Percentiles rank a stretch among this genome's conserved stretches.
Conservation (phyloP, 2,113 vertebrate genomes). For the Conger conger region DNA sequence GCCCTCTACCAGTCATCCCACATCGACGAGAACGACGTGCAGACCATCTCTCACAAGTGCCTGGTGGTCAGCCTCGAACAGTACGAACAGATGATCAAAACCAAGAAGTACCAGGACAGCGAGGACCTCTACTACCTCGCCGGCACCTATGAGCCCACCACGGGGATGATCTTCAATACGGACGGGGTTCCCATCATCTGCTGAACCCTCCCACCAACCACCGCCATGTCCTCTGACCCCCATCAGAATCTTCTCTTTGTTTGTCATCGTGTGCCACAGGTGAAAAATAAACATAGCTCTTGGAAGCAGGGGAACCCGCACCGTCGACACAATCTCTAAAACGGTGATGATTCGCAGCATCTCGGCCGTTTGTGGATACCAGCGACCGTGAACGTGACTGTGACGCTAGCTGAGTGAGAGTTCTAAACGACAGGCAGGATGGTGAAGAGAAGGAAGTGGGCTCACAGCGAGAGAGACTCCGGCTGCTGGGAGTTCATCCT, state of each 20-base stretch:
- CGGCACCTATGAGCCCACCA: conserved; percentile 96
- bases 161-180: conserved; percentile 98
- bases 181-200: conserved; percentile 96
- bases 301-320: background rate
- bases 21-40: conserved; percentile 96
- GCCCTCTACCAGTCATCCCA: conserved; percentile 98
- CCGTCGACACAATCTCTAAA: background rate
- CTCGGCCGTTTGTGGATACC: background rate
- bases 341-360: background rate
- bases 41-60: conserved; percentile 98
- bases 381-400: background rate
- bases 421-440: background rate
- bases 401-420: background rate
- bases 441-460: background rate
- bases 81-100: conserved; percentile 96
- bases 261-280: background rate
- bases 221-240: background rate
- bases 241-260: background rate
- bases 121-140: conserved; percentile 99
- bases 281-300: background rate
- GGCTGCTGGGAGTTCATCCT: conserved; percentile 9
- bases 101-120: conserved; percentile 94
- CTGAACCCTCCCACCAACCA: conserved; percentile 59
- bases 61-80: conserved; percentile 95
- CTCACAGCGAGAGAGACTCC: background rate